A percentile compares a stretch with the other conserved stretches of the same genome.
phyloP scores from a whole-genome alignment of 2,888 invertebrate genomes.

The Drosophila fulvimacula region DNA sequence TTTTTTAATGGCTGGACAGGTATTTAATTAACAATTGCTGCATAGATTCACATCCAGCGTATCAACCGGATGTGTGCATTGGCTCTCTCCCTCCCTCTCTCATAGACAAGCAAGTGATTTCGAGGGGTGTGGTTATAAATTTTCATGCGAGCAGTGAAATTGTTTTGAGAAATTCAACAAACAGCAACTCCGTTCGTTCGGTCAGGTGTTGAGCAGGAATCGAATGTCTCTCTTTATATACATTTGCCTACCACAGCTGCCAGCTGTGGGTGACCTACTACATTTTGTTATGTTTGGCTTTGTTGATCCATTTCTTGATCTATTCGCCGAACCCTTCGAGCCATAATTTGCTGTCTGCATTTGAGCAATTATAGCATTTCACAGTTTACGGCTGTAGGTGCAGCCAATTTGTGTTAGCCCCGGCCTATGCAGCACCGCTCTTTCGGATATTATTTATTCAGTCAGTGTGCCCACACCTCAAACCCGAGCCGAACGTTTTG shows the following conservation, averaged over 20 bases:
- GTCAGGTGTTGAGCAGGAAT: background rate
- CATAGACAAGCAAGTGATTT: constrained; percentile 33
- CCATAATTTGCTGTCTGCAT: constrained; percentile 37
- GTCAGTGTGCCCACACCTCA: constrained; percentile 22
- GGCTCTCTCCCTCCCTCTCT: background rate
- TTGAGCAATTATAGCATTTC: constrained; percentile 51
- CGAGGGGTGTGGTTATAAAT: constrained; percentile 30
- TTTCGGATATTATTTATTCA: constrained; percentile 14
- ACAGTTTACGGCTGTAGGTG: constrained; percentile 56
- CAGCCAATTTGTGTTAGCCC: constrained; percentile 37
- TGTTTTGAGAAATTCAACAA: constrained; percentile 24
- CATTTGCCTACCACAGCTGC: constrained; percentile 26
- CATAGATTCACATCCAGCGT: constrained; percentile 33
- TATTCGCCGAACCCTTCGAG: constrained; percentile 50
- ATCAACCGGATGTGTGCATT: constrained; percentile 64
- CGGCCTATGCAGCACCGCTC: constrained; percentile 20
- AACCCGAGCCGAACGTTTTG: constrained; percentile 4
- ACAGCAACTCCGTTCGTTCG: background rate
- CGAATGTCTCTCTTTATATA: background rate
- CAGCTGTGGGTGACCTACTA: constrained; percentile 63
- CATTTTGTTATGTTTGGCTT: background rate
- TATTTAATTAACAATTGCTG: constrained; percentile 78
- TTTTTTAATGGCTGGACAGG: constrained; percentile 75
- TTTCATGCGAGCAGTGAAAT: constrained; percentile 32
- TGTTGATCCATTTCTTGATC: constrained; percentile 27